phyloP scores from a whole-genome alignment of 1,140 invertebrate species.

The Lepeophtheirus salmonis region DNA sequence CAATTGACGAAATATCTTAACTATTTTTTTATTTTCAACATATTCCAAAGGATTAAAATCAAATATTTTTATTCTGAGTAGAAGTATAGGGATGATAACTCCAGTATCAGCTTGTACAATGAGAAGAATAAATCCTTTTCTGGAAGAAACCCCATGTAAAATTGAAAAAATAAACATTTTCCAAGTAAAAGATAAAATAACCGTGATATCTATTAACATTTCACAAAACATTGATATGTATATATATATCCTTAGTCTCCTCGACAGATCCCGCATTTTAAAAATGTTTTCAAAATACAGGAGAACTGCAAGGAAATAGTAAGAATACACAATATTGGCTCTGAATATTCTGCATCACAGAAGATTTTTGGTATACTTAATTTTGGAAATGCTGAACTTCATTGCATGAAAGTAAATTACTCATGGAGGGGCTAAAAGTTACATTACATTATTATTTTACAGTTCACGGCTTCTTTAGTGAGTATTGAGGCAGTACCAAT shows the following conservation, averaged over 20 bases:
- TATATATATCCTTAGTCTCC: too few relatives aligned
- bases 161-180: too few relatives aligned
- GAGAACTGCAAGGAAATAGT: background rate
- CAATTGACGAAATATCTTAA: too few relatives aligned
- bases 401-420: background rate
- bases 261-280: too few relatives aligned
- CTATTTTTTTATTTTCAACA: too few relatives aligned
- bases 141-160: too few relatives aligned
- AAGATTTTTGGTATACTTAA: background rate
- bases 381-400: background rate
- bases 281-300: background rate
- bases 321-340: background rate
- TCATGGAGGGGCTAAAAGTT: background rate
- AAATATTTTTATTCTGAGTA: too few relatives aligned
- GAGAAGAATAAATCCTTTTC: background rate
- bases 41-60: too few relatives aligned
- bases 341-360: background rate
- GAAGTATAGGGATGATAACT: background rate
- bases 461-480: background rate
- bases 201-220: too few relatives aligned
- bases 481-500: background rate
- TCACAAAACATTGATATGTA: too few relatives aligned
- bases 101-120: background rate
- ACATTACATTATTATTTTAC: background rate
- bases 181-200: too few relatives aligned